Percentiles rank a stretch among this genome's conserved stretches.
Evolutionary conservation across 64 coral and sea anemone genomes (phyloP).

Genomic region (Montipora efflorescens): DNA sequence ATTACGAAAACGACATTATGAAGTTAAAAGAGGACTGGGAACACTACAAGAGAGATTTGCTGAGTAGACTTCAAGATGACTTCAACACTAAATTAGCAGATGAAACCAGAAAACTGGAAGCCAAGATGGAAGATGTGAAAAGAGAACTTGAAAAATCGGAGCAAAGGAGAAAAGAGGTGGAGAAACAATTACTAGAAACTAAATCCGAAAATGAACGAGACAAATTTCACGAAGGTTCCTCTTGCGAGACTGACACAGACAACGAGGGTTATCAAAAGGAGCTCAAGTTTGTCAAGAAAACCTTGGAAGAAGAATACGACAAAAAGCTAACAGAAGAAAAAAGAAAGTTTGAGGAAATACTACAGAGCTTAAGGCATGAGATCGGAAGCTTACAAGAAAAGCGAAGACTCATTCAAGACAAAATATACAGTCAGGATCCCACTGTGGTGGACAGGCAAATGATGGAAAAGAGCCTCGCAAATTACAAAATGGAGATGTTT

Average conservation of each 20-base stretch:
- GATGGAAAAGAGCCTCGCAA: constrained; percentile 90
- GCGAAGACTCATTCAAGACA: constrained; percentile 90
- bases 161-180: constrained; percentile 68
- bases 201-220: not conserved
- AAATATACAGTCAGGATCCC: constrained; percentile 84
- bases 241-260: not conserved
- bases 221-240: not conserved
- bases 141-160: constrained; percentile 58
- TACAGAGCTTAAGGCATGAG: constrained; percentile 73
- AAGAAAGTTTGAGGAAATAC: constrained; percentile 85
- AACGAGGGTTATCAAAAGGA: constrained; percentile 10
- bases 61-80: constrained; percentile 76
- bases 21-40: constrained; percentile 79
- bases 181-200: constrained; percentile 24
- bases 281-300: constrained; percentile 43
- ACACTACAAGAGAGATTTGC: constrained; percentile 70
- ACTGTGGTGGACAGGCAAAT: constrained; percentile 58
- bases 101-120: constrained; percentile 71
- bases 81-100: constrained; percentile 61
- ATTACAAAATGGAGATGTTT: constrained; percentile 89
- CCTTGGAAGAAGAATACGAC: constrained; percentile 86
- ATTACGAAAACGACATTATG: constrained; percentile 72
- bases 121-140: constrained; percentile 63
- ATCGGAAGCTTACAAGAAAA: constrained; percentile 89
- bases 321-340: constrained; percentile 79